Evolutionary conservation across 2,113 vertebrate genomes (phyloP), one percentile per base, ranked within the genome.

Genomic region (Vidua chalybeata): DNA sequence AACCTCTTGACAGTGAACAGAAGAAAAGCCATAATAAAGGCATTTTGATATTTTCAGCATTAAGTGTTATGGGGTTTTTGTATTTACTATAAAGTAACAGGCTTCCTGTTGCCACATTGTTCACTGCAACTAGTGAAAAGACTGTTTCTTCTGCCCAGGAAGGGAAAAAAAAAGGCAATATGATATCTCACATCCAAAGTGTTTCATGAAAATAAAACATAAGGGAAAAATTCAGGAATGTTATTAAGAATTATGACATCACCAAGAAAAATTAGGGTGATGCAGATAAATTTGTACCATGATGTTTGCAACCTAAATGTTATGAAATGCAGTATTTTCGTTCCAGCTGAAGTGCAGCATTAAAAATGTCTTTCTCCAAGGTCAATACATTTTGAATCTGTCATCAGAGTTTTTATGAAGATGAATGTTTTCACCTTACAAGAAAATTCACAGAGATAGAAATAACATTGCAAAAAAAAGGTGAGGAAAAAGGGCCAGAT

Each of bases 331-430:
- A 76, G 22, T 58, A 90, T 89, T 96, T 92, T 94, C 9, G 0
- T 84, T 94, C 93, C 41, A 92, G 5, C 39, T 41, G 17, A 45
- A 89, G 18, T 74, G 35, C 8, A 80, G 61, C 46, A 63, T 90
- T 87, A 83, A 87, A 89, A 93, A 83, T 48, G 10, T 84, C 63
- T 90, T 95, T 81, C 74, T 85, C 35, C 78, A 91, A 92, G 83
- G 77, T 85, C 83, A 93, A 68, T 75, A 68, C 26, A 61, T 85
- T 91, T 96, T 75, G 45, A 92, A 85, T 89, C 51, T 93, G 75
- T 89, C 84, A 81, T 80, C 66, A 35, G 46, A 74, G 76, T 49
- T 89, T 27, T 91, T 91, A 93, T 73, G 35, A 97, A 94, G 88
- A 89, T 55, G 14, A 92, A 94, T 79, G 89, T 87, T 93, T 94